Evolutionary conservation across 2,113 vertebrate genomes (phyloP).

Genomic region (Typhlomys cinereus): DNA sequence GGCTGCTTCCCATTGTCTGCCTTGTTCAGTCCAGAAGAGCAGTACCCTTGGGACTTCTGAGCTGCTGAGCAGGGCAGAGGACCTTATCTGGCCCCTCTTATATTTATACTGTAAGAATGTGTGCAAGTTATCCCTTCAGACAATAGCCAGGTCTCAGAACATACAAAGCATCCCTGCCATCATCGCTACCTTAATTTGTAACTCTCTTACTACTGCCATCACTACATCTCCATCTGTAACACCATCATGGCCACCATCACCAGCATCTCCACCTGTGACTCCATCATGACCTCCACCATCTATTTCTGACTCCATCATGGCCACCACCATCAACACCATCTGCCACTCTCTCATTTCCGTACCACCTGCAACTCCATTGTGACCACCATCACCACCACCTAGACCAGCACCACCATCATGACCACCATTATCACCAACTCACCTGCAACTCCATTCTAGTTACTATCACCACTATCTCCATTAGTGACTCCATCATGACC

Average conservation of each 20-base stretch:
- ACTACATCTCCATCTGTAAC: too few relatives aligned
- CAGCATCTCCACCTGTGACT: too few relatives aligned
- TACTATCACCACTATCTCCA: too few relatives aligned
- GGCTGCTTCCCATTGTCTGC: neutral
- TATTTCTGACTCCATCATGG: too few relatives aligned
- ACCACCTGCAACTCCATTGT: too few relatives aligned
- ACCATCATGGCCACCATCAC: neutral
- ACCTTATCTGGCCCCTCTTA: neutral
- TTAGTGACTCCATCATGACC: too few relatives aligned
- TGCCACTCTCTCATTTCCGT: too few relatives aligned
- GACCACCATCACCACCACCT: too few relatives aligned
- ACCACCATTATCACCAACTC: too few relatives aligned
- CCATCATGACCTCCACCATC: too few relatives aligned
- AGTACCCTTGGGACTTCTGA: neutral
- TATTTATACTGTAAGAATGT: neutral
- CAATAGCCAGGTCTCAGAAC: neutral
- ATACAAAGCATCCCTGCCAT: neutral
- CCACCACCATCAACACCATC: neutral
- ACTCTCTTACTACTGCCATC: fast-evolving
- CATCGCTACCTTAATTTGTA: neutral
- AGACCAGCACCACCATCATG: too few relatives aligned
- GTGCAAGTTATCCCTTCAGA: neutral
- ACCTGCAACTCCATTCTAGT: too few relatives aligned
- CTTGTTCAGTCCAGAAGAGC: neutral
- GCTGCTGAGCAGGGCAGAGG: neutral